Percentiles rank a stretch among this genome's conserved stretches.
Conservation (phyloP, 2,888 invertebrate species). For the Falcaria lacertinaria region DNA sequence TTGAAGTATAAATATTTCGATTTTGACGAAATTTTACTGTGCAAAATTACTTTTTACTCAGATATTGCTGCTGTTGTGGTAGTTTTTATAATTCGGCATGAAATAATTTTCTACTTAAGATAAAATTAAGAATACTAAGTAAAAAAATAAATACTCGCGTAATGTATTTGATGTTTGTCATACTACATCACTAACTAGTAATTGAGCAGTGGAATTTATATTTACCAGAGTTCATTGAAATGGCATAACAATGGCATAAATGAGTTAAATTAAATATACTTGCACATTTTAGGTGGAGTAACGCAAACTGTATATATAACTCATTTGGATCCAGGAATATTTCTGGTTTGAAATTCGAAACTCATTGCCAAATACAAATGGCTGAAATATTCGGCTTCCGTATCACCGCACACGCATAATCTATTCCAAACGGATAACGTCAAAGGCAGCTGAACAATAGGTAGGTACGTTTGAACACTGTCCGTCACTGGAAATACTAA, state of each 20-base stretch:
- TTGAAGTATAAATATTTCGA: conserved; percentile 4
- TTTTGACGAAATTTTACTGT: background rate
- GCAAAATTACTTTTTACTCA: too few species aligned
- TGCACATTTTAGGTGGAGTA: background rate
- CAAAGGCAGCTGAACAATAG: conserved; percentile 14
- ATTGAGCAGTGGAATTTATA: background rate
- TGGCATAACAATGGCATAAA: background rate
- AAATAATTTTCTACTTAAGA: background rate
- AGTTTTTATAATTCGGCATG: too few species aligned
- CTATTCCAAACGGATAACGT: conserved; percentile 13
- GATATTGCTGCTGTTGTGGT: too few species aligned
- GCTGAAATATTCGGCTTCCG: conserved; percentile 10
- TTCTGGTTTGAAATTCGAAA: conserved; percentile 7
- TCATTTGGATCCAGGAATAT: conserved; percentile 7
- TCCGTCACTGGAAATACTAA: conserved; percentile 15
- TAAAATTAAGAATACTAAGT: too few species aligned
- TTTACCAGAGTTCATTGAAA: background rate
- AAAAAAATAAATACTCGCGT: too few species aligned
- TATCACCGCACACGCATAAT: conserved; percentile 13
- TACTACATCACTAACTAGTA: background rate
- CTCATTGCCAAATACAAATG: conserved; percentile 12
- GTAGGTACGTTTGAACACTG: conserved; percentile 8
- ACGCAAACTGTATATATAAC: background rate
- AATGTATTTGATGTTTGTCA: too few species aligned
- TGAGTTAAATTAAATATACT: background rate